Base-by-base conservation (phyloP, 2,888 invertebrate species). In the Drosophila emarginata region DNA sequence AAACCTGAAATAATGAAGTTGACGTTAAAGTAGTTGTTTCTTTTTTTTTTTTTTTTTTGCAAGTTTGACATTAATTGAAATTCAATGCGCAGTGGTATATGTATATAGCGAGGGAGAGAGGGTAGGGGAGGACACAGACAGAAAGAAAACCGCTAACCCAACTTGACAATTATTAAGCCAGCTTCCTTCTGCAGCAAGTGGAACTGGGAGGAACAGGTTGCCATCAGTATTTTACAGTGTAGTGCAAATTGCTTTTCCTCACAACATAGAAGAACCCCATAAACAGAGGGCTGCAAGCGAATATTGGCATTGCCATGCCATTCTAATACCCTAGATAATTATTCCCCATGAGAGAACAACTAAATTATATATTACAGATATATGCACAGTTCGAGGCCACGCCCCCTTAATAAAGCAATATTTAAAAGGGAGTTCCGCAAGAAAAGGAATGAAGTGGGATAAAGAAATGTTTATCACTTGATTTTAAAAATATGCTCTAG, bases 71-170 rank as follows among this genome's bases (percentile, higher is more conserved):
- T 79, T 84, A 87, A 87, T 83, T 86, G 89, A 84, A 87, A 89
- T 87, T 85, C 87, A 88, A 89, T 89, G 88, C 89, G 86, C 83
- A 89, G 80, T 67, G 62, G 53, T 65, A 23, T 28, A 18, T 1
- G n/a, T 14, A 11, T 36, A n/a, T 12, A 15, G 12, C 28, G 23
- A 37, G 7, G n/a, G 11, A 57, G 56, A 2, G 14, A 14, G 32
- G 14, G 9, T 7, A 36, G 61, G 39, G 28, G 2, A 6, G 56
- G 36, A 66, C 57, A 65, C 18, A 45, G 28, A 28, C 32, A 45
- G 21, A 45, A 45, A 45, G 45, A 66, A 69, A 79, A 79, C 82
- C 79, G 77, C 72, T 78, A 76, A 62, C 37, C 58, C 14, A 12
- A 37, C 54, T 79, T 82, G 78, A 81, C 86, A 85, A 81, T 81